Conservation (phyloP, 2,113 vertebrate genomes). For the Bombycilla garrulus region DNA sequence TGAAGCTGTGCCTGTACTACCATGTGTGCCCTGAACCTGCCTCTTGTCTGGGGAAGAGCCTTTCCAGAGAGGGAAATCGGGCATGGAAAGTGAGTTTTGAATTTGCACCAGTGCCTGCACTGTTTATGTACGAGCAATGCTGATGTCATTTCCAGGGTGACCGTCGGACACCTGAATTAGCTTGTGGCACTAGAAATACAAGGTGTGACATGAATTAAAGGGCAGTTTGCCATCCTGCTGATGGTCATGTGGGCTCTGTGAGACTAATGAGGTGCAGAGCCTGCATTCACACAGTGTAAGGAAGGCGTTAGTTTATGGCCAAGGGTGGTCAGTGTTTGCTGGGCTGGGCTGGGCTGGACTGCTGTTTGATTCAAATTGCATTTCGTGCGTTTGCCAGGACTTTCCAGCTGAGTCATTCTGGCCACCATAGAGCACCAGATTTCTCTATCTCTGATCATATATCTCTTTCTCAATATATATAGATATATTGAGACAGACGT, state of each 20-base stretch:
- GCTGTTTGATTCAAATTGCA: neutral
- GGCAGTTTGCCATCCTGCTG: neutral
- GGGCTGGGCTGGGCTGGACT: neutral
- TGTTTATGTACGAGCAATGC: neutral
- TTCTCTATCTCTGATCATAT: neutral
- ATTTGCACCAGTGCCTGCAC: neutral
- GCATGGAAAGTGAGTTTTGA: neutral
- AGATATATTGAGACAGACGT: neutral
- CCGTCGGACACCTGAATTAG: neutral
- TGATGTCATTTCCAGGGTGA: neutral
- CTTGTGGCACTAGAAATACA: neutral
- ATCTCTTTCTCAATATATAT: neutral
- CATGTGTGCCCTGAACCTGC: fast-evolving
- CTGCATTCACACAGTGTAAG: neutral
- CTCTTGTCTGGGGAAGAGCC: neutral
- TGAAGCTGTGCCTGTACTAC: fast-evolving
- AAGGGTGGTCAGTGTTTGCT: neutral
- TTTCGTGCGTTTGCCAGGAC: neutral
- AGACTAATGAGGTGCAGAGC: neutral
- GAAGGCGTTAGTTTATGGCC: neutral
- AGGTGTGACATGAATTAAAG: neutral
- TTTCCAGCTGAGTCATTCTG: neutral
- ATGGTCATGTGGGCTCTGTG: neutral
- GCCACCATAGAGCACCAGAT: neutral
- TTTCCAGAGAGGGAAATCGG: neutral